Percentiles rank a stretch among this genome's conserved stretches.
Evolutionary conservation across 2,113 vertebrate genomes (phyloP).

Genomic region (Rhea pennata): DNA sequence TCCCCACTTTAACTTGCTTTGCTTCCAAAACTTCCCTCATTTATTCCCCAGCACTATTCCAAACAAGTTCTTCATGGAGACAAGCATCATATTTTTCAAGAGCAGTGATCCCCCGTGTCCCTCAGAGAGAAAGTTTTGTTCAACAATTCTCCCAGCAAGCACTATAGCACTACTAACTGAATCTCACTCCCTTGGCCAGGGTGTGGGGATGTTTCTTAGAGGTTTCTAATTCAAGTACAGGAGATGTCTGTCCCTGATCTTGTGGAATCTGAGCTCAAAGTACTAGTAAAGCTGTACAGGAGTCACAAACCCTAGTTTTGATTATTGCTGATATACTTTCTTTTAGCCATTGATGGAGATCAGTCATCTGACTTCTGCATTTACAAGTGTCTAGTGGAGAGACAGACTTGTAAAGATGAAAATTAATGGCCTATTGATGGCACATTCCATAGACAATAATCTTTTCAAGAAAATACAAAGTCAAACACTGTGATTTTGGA

Average conservation of each 20-base stretch:
- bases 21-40: background rate
- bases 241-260: background rate
- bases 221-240: background rate
- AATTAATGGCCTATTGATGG: background rate
- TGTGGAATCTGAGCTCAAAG: background rate
- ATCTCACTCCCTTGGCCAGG: background rate
- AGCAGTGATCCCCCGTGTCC: background rate
- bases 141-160: background rate
- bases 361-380: background rate
- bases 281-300: background rate
- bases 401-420: background rate
- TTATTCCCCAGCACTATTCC: background rate
- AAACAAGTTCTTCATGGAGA: background rate
- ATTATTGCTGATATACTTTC: background rate
- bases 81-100: background rate
- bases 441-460: background rate
- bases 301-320: background rate
- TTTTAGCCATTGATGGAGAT: background rate
- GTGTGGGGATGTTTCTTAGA: background rate
- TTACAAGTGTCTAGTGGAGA: background rate
- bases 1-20: background rate
- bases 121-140: background rate
- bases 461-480: background rate
- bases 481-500: background rate
- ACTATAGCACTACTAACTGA: background rate